phyloP scores from a whole-genome alignment of 64 coral and sea anemone genomes.

The Orbicella faveolata region DNA sequence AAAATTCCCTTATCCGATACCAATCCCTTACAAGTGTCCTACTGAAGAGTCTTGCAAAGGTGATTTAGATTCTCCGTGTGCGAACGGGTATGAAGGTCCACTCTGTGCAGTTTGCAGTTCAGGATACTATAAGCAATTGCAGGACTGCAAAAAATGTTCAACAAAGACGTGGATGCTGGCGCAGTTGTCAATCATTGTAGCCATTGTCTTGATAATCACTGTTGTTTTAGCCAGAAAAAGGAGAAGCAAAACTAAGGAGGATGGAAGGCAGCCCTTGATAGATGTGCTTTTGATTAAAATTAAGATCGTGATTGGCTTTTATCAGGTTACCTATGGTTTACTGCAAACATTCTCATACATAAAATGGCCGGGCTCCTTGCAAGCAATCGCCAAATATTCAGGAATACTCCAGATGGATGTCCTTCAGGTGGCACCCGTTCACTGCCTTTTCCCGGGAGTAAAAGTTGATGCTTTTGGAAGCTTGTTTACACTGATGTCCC shows the following conservation, averaged over 20 bases:
- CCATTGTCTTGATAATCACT: neutral
- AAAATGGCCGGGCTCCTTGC: neutral
- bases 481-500: neutral
- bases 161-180: neutral
- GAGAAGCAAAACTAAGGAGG: neutral
- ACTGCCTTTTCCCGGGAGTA: neutral
- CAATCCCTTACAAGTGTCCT: neutral
- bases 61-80: neutral
- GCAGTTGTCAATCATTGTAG: neutral
- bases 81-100: neutral
- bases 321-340: no score
- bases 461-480: neutral
- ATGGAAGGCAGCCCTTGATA: neutral
- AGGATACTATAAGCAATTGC: neutral
- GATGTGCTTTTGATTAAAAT: neutral
- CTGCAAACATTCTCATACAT: no score
- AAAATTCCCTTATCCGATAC: neutral
- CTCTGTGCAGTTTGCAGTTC: no score
- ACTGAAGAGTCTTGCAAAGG: neutral
- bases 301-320: no score
- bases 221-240: neutral
- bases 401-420: neutral
- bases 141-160: neutral
- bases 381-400: neutral
- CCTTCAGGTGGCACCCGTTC: neutral